Conservation (phyloP, 2,797 vertebrate species). For the Diglossa cyanea region DNA sequence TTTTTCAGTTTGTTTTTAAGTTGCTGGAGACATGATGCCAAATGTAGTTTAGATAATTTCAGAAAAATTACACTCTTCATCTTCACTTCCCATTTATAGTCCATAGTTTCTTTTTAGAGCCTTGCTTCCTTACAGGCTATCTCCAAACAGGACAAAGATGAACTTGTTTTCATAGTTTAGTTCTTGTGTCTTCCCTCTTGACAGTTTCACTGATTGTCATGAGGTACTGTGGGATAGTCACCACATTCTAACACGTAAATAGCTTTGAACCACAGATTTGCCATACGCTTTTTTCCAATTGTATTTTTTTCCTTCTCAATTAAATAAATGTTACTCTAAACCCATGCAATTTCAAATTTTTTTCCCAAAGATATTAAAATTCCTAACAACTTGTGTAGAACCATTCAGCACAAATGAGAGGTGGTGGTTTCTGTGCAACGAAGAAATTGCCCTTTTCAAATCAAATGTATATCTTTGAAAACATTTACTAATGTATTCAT, state of each 20-base stretch:
- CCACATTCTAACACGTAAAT: not conserved
- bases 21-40: not conserved
- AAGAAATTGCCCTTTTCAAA: not conserved
- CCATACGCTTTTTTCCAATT: not conserved
- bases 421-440: not conserved
- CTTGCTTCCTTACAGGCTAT: not conserved
- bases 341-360: not conserved
- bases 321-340: not conserved
- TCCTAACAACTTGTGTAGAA: not conserved
- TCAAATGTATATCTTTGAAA: not conserved
- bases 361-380: too few species aligned
- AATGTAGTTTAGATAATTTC: not conserved
- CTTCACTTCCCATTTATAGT: slow-evolving; percentile 33
- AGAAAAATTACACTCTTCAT: slow-evolving; percentile 6
- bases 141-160: not conserved
- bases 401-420: not conserved
- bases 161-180: not conserved
- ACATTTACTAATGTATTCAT: not conserved
- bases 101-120: not conserved
- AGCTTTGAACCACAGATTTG: not conserved
- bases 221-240: not conserved
- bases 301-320: not conserved
- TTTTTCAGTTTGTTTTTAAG: slow-evolving; percentile 3
- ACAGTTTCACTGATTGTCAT: not conserved
- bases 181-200: not conserved